These are phyloP conservation scores for Pachypsylla venusta DNA, from an alignment of 1,140 invertebrate genomes.

Conservation along the genomic window DNA sequence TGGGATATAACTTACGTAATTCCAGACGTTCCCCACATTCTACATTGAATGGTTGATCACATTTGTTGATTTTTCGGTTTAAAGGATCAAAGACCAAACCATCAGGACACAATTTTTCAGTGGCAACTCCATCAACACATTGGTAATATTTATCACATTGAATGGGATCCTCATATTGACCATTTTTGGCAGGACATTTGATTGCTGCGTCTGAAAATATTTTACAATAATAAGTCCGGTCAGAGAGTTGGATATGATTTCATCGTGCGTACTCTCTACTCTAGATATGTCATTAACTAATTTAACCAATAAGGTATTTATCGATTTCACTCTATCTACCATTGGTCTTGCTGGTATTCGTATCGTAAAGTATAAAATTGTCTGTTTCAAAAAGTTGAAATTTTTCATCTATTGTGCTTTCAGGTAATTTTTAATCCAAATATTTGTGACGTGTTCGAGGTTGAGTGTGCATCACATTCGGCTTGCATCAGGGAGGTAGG, in stretches of 20 bases:
- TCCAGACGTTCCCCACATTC: slow-evolving; percentile 71
- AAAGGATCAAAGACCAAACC: slow-evolving; percentile 70
- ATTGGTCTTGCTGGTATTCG: not conserved
- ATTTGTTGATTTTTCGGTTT: slow-evolving; percentile 72
- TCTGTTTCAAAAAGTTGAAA: not conserved
- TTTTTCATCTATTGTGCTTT: not conserved
- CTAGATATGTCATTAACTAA: not conserved
- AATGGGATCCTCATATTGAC: slow-evolving; percentile 56
- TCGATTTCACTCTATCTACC: not conserved
- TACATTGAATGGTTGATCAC: slow-evolving; percentile 78
- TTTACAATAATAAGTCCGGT: not conserved
- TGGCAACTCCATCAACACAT: slow-evolving; percentile 53
- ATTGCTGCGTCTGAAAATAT: slow-evolving; percentile 33
- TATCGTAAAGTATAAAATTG: not conserved
- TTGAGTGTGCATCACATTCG: no score
- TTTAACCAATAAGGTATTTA: not conserved
- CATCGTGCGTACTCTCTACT: not conserved
- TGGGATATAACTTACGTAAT: slow-evolving; percentile 53
- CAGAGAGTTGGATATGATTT: not conserved
- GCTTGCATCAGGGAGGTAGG: no score
- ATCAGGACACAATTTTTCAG: slow-evolving; percentile 64
- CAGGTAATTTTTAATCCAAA: no score
- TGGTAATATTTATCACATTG: slow-evolving; percentile 79
- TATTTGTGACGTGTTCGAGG: no score
- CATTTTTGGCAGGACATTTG: slow-evolving; percentile 59